Conservation (phyloP, 2,113 vertebrate species). For the Sceloporus undulatus region DNA sequence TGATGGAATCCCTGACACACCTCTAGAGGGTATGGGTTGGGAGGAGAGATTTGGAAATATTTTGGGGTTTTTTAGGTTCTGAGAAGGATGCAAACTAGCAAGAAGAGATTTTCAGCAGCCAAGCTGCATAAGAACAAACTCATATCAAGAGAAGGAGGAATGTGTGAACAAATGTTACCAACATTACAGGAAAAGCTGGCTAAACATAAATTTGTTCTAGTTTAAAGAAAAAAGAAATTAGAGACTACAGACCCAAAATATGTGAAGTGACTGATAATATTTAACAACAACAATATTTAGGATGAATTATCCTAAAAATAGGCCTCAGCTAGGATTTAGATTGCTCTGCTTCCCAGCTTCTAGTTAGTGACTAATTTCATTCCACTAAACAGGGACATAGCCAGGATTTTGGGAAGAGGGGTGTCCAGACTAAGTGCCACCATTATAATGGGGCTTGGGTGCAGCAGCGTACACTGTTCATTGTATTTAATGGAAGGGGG, state of each 20-base stretch:
- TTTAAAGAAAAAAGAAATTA: not conserved
- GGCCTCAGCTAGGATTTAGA: not conserved
- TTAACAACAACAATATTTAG: no score
- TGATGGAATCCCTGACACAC: no score
- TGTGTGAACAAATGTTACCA: not conserved
- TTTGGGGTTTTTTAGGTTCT: not conserved
- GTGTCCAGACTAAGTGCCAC: no score
- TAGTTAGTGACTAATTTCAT: not conserved
- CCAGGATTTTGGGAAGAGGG: no score
- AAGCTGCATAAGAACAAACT: not conserved
- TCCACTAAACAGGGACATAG: no score
- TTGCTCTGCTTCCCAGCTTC: not conserved
- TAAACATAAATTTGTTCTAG: not conserved
- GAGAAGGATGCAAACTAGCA: not conserved
- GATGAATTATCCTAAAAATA: not conserved
- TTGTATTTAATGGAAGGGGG: no score
- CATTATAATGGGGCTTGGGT: no score
- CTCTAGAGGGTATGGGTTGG: no score
- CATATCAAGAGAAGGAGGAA: not conserved
- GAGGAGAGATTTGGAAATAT: no score
- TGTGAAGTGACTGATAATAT: not conserved
- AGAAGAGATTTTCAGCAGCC: not conserved
- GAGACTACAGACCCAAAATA: not conserved
- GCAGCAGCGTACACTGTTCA: no score
- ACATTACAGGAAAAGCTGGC: not conserved